Evolutionary conservation across 2,797 vertebrate species (phyloP), one percentile per base, ranked within the genome.

Genomic region (Lindbergichthys nudifrons): DNA sequence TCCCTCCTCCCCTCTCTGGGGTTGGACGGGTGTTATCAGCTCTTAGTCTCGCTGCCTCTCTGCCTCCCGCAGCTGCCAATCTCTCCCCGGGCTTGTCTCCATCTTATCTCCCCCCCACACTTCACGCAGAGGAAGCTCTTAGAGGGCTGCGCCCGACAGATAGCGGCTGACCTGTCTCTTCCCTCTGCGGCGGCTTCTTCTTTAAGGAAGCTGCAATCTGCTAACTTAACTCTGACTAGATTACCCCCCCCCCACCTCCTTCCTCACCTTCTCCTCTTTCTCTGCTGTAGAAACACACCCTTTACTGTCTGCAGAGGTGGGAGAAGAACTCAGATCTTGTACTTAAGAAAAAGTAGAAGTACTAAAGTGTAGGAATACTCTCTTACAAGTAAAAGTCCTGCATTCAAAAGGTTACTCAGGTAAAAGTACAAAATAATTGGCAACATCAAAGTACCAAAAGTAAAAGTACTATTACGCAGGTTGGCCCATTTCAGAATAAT

Each of bases 101-200:
- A 57, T 75, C 86, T 90, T 90, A 90, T 92, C 88, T 87, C 60
- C 3, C n/a, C 73, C 85, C 71, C 81, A 48, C 88, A 73, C 84
- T 87, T 90, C 79, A 89, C 47, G 41, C 6, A 63, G 70, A 73
- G 84, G 87, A 90, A 85, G 81, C 86, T 89, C 79, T 82, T 70
- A 54, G 73, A 84, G 88, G 87, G 82, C 88, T 84, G 85, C 62
- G 76, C 79, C 71, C 23, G 23, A 12, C 80, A 86, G 88, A 91
- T 90, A 90, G 84, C 15, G 39, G 14, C 87, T 83, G 88, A 83
- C 81, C 89, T 26, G 73, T 64, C 76, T 77, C 78, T 82, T 77
- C 76, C 19, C 70, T 76, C 78, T 67, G 72, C 68, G 88, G 74
- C 45, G 53, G 64, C 10, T 68, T 65, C 42, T 75, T 82, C 72